Base-by-base conservation (phyloP, 2,113 vertebrate species). In the Phaethornis superciliosus region DNA sequence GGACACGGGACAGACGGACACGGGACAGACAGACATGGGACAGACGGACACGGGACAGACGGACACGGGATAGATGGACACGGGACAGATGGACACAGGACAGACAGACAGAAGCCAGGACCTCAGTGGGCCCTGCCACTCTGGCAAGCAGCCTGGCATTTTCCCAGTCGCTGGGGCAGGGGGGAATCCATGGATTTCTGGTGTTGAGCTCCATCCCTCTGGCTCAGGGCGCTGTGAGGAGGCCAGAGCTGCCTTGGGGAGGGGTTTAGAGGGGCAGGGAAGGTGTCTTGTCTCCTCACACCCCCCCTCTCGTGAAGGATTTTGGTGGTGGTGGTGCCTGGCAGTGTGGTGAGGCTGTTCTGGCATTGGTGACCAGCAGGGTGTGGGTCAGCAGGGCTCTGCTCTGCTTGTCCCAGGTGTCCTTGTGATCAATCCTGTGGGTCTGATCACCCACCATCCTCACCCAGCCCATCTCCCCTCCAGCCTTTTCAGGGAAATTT, bases 341-440 rank as follows among this genome's bases (percentile, higher is more conserved):
- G 40, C 26, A 15, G 28, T 2, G 10, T 8, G 0, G 1, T 7
- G 56, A 77, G 51, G 64, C 52, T 68, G 1, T 44, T 60, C 22
- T 15, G 60, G 64, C 60, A 81, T 20, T 35, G 20, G 12, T 1
- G 4, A 19, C 27, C 0, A 1, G 44, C 0, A 0, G 24, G 28
- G 24, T 14, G 35, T 30, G 37, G n/a, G 17, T 26, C 22, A 85
- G 67, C 37, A 8, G 7, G 23, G 17, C 55, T 55, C 32, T 56
- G 44, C 24, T n/a, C 18, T 0, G 4, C 33, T 35, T 2, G 0
- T 16, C 42, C 14, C 59, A 59, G 35, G 4, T 0, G 1, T 44
- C 81, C 24, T 51, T 0, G 0, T 23, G 56, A 46, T 55, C 0
- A 0, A 52, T 21, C 21, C 55, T 32, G 20, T 12, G 5, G 46